Evolutionary conservation across 2,113 vertebrate genomes (phyloP).

Genomic region (Cyprinodon brontotheroides): DNA sequence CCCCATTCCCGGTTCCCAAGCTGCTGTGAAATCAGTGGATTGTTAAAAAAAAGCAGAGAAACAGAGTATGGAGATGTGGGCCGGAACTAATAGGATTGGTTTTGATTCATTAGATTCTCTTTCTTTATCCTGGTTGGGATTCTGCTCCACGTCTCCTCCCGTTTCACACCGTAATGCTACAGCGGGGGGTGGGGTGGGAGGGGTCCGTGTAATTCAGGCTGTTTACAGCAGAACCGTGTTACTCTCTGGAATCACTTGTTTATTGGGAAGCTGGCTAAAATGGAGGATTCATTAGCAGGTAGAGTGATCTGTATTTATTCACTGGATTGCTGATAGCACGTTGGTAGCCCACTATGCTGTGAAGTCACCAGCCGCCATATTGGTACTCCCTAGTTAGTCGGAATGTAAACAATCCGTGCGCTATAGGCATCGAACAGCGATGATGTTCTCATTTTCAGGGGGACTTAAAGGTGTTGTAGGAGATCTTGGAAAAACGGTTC

Average conservation of each 20-base stretch:
- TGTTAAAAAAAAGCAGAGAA: conserved; percentile 64
- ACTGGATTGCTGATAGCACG: no score
- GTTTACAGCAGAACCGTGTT: conserved; percentile 53
- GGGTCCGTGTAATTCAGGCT: conserved; percentile 61
- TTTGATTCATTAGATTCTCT: conserved; percentile 86
- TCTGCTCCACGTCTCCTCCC: conserved; percentile 79
- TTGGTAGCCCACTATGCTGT: no score
- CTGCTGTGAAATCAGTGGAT: conserved; percentile 74
- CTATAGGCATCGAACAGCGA: no score
- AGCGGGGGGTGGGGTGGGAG: conserved; percentile 50
- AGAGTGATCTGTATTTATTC: no score
- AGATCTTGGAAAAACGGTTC: no score
- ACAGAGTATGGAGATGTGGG: conserved; percentile 79
- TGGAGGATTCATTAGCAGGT: background rate
- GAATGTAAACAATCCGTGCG: no score
- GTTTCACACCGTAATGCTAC: conserved; percentile 74
- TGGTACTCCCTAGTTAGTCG: no score
- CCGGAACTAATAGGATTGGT: conserved; percentile 87
- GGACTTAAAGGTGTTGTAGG: no score
- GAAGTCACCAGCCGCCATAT: no score
- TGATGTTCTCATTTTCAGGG: no score
- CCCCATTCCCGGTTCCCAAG: conserved; percentile 49
- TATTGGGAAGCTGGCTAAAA: conserved; percentile 39
- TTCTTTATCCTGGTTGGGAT: conserved; percentile 85
- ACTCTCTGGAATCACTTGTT: conserved; percentile 53